Evolutionary conservation across 2,113 vertebrate species (phyloP).

Genomic region (Chrysochloris asiatica): DNA sequence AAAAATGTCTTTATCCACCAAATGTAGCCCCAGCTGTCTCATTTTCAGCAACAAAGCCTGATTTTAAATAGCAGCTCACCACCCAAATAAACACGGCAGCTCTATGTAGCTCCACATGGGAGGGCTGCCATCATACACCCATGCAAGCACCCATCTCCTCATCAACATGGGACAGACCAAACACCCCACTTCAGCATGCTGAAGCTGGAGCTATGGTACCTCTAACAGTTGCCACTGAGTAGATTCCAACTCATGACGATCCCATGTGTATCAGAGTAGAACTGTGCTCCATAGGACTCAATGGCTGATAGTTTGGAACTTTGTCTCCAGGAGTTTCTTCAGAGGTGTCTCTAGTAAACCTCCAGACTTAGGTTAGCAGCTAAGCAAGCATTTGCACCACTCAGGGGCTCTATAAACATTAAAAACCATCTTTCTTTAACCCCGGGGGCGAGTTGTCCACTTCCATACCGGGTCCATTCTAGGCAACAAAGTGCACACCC

Average conservation of each 20-base stretch:
- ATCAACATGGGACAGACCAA: neutral
- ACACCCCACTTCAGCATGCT: neutral
- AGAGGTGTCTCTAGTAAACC: neutral
- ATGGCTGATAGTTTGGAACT: neutral
- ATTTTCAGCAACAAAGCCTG: slow-evolving; percentile 77
- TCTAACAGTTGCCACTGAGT: neutral
- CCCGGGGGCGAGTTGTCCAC: neutral
- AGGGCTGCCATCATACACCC: neutral
- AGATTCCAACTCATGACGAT: neutral
- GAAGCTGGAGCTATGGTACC: neutral
- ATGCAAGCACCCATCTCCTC: neutral
- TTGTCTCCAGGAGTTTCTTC: neutral
- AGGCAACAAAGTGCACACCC: neutral
- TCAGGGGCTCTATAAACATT: neutral
- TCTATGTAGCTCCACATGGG: neutral
- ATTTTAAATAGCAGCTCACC: slow-evolving; percentile 29
- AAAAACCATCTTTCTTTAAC: neutral
- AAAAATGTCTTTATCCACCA: slow-evolving; percentile 71
- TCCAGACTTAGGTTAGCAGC: no score
- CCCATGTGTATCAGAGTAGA: neutral
- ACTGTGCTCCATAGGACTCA: neutral
- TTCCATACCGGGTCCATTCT: neutral
- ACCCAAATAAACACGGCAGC: slow-evolving; percentile 66
- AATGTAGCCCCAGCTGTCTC: slow-evolving; percentile 63
- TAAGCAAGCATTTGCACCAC: no score